Conservation (phyloP, 2,113 vertebrate genomes). For the Sclerurus mexicanus region DNA sequence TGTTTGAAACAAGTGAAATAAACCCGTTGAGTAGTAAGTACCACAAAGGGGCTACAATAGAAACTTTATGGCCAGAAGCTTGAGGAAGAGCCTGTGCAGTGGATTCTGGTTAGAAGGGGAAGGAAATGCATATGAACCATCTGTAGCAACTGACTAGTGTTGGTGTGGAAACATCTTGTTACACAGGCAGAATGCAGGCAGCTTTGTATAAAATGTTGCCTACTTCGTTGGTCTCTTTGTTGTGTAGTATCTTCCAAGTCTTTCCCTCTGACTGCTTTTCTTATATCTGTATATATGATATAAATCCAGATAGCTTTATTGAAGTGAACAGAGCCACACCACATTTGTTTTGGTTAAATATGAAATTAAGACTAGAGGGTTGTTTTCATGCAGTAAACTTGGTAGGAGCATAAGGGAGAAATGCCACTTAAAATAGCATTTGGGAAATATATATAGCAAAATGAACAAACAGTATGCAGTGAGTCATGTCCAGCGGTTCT, state of each 20-base stretch:
- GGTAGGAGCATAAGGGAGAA: conserved; percentile 24
- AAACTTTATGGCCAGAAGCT: neutral
- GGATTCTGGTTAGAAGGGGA: neutral
- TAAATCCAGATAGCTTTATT: neutral
- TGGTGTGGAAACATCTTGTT: neutral
- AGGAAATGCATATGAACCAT: neutral
- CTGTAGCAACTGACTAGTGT: neutral
- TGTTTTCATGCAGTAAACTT: conserved; percentile 34
- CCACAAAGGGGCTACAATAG: neutral
- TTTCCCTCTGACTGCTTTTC: neutral
- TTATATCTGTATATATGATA: neutral
- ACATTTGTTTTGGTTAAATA: conserved; percentile 52
- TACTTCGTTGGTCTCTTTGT: neutral
- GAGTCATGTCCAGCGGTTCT: conserved; percentile 49
- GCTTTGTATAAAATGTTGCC: neutral
- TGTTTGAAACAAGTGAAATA: neutral
- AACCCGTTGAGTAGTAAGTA: neutral
- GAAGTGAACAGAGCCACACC: neutral
- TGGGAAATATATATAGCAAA: conserved; percentile 53
- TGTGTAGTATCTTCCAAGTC: neutral
- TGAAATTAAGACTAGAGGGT: conserved; percentile 26
- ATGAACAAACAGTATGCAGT: conserved; percentile 53
- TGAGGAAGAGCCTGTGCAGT: neutral
- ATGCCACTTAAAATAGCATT: conserved; percentile 50
- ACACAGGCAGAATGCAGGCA: neutral